Evolutionary conservation across 2,113 vertebrate genomes (phyloP), one percentile per base, ranked within the genome.

Genomic region (Puffinus mauretanicus): DNA sequence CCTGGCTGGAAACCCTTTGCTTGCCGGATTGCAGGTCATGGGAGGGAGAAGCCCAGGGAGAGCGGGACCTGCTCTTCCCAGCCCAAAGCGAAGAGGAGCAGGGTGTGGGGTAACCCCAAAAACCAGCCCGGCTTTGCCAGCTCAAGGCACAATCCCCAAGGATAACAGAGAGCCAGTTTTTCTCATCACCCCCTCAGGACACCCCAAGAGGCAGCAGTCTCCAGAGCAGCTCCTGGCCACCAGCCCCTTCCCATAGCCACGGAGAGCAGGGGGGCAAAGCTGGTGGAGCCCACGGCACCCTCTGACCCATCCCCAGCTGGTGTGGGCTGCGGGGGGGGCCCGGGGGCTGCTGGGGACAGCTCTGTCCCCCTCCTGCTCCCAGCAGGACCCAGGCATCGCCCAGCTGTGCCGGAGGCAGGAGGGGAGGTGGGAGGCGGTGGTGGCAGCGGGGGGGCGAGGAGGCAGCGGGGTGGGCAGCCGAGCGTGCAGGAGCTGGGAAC

Each of bases 1-100:
- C 47, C 81, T 3, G 20, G 13, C 69, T 87, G 88, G 75, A 85
- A 93, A 93, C 69, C 85, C 91, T 96, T 90, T 90, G 9, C 88
- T 87, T 84, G 93, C 88, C 0, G 3, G 85, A 55, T 24, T 61
- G 73, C 7, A 17, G 24, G n/a, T 10, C 8, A 7, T 38, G 29
- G 67, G 26, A 65, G 24, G 36, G 32, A 81, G 34, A 29, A 78
- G 29, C 13, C 46, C 36, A 0, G 3, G 46, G 46, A 25, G 26
- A 70, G 3, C 30, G 19, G 75, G 61, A 58, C 9, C 65, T 71
- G 70, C 36, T 57, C 44, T 52, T 78, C 40, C 64, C 76, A 92
- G 18, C 54, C 27, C 24, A 19, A 29, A 66, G 52, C 3, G 5
- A 64, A 22, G 71, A 80, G 15, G 32, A 69, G 44, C 49, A 34